Base-by-base conservation (phyloP, 2,797 vertebrate species). In the Fringilla coelebs region DNA sequence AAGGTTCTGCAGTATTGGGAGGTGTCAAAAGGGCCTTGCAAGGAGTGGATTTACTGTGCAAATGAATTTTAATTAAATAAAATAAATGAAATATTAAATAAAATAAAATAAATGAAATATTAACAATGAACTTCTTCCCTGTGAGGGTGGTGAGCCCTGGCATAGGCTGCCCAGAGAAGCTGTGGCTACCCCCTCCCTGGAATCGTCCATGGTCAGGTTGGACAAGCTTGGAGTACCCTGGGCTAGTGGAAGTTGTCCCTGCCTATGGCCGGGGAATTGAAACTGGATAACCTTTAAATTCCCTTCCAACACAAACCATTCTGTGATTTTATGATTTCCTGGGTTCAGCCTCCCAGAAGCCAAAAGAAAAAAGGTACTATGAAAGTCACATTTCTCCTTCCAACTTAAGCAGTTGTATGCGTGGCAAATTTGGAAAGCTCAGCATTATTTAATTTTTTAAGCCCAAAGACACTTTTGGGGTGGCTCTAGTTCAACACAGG, bases 161-260 rank as follows among this genome's bases (percentile, higher is more conserved):
- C 8, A 1, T 48, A 78, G 48, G 31, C 0, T 85, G 25, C 21
- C 22, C 45, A n/a, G 65, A 60, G 66, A 4, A 13, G 34, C 3
- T 36, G 29, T 58, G 74, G 54, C 17, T 68, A 29, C 2, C 8
- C 46, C 31, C 18, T 71, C 26, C 22, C 62, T 67, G 38, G 22
- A 1, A 49, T 2, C 16, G 34, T 14, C 8, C 62, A 36, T n/a
- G 67, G 34, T 4, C 52, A 41, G 77, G 36, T 0, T 76, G 78
- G 40, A 67, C 0, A 11, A 29, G 29, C 32, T 79, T 9, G 15
- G 61, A 46, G 61, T 31, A 34, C 1, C 8, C 22, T 31, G 34
- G 3, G 3, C 0, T 4, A 4, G 24, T n/a, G 16, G 9, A 6
- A 38, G 26, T 1, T 41, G 17, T 17, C 49, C 28, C 10, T 29